A percentile compares a stretch with the other conserved stretches of the same genome.
These are phyloP conservation scores for Helleia helle DNA, from an alignment of 2,888 invertebrate species.

Conservation along the genomic window DNA sequence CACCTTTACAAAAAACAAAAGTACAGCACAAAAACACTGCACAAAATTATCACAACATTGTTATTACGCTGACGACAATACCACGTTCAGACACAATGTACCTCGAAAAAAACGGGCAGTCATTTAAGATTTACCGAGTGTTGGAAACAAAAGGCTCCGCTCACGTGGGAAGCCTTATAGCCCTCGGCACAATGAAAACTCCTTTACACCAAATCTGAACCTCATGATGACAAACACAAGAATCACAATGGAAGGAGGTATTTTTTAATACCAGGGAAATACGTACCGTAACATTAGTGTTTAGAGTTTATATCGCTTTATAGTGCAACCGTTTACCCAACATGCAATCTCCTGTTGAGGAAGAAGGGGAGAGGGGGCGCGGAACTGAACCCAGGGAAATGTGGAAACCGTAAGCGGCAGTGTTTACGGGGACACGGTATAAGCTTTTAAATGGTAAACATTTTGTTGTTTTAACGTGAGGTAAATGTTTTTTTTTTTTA, in stretches of 20 bases:
- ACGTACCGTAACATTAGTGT: not conserved
- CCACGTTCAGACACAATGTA: slow-evolving; percentile 2
- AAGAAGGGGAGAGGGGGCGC: not conserved
- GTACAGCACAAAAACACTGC: not conserved
- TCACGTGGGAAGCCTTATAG: not conserved
- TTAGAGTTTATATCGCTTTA: not conserved
- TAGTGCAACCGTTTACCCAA: no score
- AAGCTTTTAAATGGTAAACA: no score
- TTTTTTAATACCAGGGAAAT: no score
- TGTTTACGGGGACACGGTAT: no score
- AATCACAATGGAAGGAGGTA: no score
- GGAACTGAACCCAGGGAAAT: not conserved
- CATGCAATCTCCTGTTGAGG: not conserved
- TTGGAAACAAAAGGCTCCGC: slow-evolving; percentile 3
- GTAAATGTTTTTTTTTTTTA: no score
- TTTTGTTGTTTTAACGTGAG: no score
- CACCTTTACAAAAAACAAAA: no score
- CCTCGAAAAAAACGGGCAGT: not conserved
- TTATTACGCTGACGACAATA: not conserved
- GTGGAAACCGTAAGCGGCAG: not conserved
- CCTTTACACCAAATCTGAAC: no score
- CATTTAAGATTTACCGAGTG: slow-evolving; percentile 7
- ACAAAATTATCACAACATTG: slow-evolving; percentile 1
- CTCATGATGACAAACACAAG: no score
- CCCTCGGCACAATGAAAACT: not conserved